These are phyloP conservation scores for Florisuga fusca DNA, from an alignment of 2,797 vertebrate genomes.

Conservation along the genomic window DNA sequence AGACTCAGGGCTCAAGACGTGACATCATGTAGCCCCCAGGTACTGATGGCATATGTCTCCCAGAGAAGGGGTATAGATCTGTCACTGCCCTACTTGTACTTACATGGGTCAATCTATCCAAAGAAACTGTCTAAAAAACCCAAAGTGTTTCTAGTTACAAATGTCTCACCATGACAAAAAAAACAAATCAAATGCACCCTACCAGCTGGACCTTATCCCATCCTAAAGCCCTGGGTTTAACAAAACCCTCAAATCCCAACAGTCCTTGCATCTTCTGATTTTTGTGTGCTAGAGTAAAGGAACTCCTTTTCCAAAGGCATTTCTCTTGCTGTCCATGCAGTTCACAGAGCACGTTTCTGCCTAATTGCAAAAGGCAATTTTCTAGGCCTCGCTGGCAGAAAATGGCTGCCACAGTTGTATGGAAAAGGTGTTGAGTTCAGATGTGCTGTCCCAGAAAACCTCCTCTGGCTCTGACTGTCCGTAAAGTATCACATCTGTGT, in stretches of 20 bases:
- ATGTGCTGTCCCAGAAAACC: neutral
- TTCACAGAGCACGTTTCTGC: neutral
- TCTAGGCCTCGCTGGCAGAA: neutral
- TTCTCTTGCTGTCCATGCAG: neutral
- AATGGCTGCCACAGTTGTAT: neutral
- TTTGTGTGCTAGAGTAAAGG: neutral
- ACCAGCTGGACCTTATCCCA: neutral
- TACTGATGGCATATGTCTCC: neutral
- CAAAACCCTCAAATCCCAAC: neutral
- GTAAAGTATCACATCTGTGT: neutral
- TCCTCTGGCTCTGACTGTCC: neutral
- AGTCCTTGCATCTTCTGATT: neutral
- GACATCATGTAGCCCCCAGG: fast-evolving
- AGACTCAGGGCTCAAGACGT: fast-evolving
- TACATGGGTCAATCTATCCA: neutral
- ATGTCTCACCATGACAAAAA: neutral
- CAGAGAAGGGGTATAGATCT: fast-evolving
- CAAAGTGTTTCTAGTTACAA: neutral
- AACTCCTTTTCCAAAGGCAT: neutral
- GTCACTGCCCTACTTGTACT: neutral
- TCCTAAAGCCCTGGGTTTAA: neutral
- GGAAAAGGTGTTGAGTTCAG: neutral
- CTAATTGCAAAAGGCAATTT: neutral
- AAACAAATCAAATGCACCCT: neutral
- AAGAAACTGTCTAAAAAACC: neutral